Evolutionary conservation across 1,140 invertebrate species (phyloP).

Genomic region (Mizuhopecten yessoensis): DNA sequence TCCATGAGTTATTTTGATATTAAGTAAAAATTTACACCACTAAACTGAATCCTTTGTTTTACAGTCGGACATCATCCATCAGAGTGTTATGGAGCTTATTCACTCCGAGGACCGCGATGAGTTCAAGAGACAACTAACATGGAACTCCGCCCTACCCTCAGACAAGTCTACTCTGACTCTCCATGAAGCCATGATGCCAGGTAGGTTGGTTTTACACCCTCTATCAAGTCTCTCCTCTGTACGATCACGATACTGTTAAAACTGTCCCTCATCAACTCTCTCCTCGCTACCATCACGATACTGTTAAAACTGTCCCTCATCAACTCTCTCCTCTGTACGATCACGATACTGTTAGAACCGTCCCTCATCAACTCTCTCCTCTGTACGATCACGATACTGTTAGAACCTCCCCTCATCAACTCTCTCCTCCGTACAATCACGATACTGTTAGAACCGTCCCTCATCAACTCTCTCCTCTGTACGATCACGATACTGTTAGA

Average conservation of each 20-base stretch:
- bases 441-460: constrained; percentile 80
- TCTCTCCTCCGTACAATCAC: not conserved
- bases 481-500: constrained; percentile 61
- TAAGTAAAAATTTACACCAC: no score
- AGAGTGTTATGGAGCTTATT: constrained; percentile 99
- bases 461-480: no score
- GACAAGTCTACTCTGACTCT: constrained; percentile 85
- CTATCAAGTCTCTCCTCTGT: not conserved
- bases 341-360: not conserved
- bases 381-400: constrained; percentile 62
- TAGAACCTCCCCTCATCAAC: not conserved
- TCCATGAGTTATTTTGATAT: no score
- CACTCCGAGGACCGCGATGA: constrained; percentile 99
- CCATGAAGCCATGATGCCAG: constrained; percentile 80
- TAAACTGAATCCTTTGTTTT: constrained; percentile 78
- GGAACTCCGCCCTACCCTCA: constrained; percentile 96
- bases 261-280: constrained; percentile 87
- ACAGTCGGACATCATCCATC: constrained; percentile 99
- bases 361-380: constrained; percentile 87
- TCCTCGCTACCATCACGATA: constrained; percentile 61
- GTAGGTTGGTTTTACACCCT: constrained; percentile 57
- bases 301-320: no score
- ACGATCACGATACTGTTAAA: not conserved
- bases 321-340: not conserved
- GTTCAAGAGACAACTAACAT: constrained; percentile 94